Conservation (phyloP, 2,888 invertebrate genomes). For the Schrankia costaestrigalis region DNA sequence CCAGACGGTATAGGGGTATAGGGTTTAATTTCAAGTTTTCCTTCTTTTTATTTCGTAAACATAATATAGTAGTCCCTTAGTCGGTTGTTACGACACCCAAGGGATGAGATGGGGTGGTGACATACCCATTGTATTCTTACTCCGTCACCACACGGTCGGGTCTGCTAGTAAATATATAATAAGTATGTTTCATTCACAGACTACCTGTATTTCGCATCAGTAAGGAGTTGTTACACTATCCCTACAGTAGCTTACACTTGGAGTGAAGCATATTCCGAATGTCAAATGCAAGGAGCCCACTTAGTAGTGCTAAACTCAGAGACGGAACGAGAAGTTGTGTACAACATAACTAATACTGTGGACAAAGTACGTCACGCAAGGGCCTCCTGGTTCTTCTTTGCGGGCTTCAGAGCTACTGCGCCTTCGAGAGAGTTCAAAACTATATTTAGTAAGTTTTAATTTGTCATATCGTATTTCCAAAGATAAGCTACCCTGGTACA, state of each 20-base stretch:
- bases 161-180: too few relatives aligned
- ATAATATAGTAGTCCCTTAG: too few relatives aligned
- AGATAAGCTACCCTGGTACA: not conserved
- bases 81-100: too few relatives aligned
- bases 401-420: constrained; percentile 49
- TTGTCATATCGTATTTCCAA: not conserved
- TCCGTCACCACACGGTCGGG: too few relatives aligned
- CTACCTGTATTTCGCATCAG: constrained; percentile 40
- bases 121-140: too few relatives aligned
- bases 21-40: too few relatives aligned
- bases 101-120: too few relatives aligned
- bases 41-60: too few relatives aligned
- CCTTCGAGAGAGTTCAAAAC: constrained; percentile 49
- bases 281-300: constrained; percentile 49
- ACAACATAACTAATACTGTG: constrained; percentile 32
- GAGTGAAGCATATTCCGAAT: constrained; percentile 57
- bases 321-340: constrained; percentile 41
- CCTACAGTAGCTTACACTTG: constrained; percentile 40
- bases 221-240: constrained; percentile 58
- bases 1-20: too few relatives aligned
- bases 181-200: constrained; percentile 29
- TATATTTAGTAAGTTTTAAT: constrained; percentile 53
- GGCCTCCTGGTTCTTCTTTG: constrained; percentile 44
- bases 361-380: constrained; percentile 9
- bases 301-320: constrained; percentile 54